Base-by-base conservation (phyloP, 2,888 invertebrate genomes). In the Megamerina dolium region DNA sequence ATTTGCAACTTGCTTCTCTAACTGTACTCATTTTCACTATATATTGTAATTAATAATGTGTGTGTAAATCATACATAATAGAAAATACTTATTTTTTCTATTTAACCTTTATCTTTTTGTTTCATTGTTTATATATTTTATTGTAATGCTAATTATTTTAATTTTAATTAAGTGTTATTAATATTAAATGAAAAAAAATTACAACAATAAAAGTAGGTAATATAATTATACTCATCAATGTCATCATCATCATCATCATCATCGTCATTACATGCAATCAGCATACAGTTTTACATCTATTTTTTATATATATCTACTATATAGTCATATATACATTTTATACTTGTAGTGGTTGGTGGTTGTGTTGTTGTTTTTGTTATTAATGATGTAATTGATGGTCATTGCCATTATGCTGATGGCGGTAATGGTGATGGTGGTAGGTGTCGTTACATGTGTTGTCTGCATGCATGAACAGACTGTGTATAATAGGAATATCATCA, bases 391-490 rank as follows among this genome's bases (percentile, higher is more conserved):
- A n/a, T n/a, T n/a, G n/a, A n/a, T n/a, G n/a, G n/a, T n/a, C n/a
- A n/a, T n/a, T n/a, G n/a, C n/a, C n/a, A n/a, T n/a, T n/a, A n/a
- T n/a, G n/a, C n/a, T n/a, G n/a, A n/a, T n/a, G n/a, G n/a, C n/a
- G n/a, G n/a, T n/a, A n/a, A n/a, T 39, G 40, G 5, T 37, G 19
- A 19, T 27, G 18, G 13, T 30, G 37, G 6, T 32, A 31, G n/a
- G 8, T 41, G 42, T 27, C 36, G 37, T 12, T 40, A 26, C 32
- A 53, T 41, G 26, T 51, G n/a, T 12, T 20, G 17, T 12, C 2
- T 13, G 1, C 13, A 20, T 21, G 37, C 34, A 43, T 2, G 35
- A 27, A n/a, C n/a, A n/a, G n/a, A n/a, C n/a, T n/a, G n/a, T 17
- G 18, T n/a, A 32, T 32, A 4, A n/a, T 14, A 16, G 18, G 18